phyloP scores from a whole-genome alignment of 2,888 invertebrate species.

The Amiota mariae region DNA sequence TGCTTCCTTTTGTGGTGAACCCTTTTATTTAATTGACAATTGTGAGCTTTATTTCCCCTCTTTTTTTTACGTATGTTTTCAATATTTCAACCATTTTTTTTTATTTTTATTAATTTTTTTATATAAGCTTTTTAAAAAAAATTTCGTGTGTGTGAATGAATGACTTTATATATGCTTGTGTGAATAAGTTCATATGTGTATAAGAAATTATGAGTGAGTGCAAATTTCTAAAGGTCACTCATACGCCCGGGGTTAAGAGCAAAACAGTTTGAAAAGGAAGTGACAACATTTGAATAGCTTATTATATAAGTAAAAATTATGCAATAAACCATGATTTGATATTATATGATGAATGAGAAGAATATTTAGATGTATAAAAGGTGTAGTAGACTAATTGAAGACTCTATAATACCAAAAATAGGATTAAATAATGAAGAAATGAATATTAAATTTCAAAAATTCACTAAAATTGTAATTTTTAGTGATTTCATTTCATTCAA shows the following conservation, averaged over 20 bases:
- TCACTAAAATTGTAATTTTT: too few relatives aligned
- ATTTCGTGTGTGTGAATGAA: not conserved
- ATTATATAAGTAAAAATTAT: not conserved
- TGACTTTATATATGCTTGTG: not conserved
- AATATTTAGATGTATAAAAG: too few relatives aligned
- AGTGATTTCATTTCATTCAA: too few relatives aligned
- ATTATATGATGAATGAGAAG: too few relatives aligned
- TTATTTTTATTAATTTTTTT: not conserved
- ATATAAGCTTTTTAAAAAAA: slow-evolving; percentile 11
- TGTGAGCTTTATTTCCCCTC: not conserved
- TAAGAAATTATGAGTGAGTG: not conserved
- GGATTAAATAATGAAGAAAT: too few relatives aligned
- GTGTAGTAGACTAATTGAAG: too few relatives aligned
- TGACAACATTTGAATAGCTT: not conserved
- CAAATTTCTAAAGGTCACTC: slow-evolving; percentile 18
- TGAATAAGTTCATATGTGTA: not conserved
- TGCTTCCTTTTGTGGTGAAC: slow-evolving; percentile 14
- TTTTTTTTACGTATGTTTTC: not conserved
- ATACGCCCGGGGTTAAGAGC: not conserved
- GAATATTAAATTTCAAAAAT: too few relatives aligned
- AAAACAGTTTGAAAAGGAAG: not conserved
- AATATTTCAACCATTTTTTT: not conserved
- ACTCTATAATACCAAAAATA: too few relatives aligned
- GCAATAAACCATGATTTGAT: too few relatives aligned
- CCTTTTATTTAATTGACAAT: slow-evolving; percentile 23